Evolutionary conservation across 92 coral and sea anemone species (phyloP).

Genomic region (Parazoanthus darwini): DNA sequence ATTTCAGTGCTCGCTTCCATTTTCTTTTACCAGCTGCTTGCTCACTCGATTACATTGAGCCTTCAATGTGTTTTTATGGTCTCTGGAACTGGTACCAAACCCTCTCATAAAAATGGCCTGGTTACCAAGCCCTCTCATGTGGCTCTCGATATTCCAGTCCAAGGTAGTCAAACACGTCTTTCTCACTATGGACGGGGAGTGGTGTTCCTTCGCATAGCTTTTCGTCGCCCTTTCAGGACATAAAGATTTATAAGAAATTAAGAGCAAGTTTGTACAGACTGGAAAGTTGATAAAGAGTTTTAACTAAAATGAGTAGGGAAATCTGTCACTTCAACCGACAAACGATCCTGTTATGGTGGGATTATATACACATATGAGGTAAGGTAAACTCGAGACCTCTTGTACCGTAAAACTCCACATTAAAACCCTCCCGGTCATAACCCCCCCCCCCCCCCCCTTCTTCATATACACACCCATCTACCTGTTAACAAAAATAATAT

Average conservation of each 20-base stretch:
- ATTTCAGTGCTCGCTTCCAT: neutral
- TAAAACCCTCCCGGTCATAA: no score
- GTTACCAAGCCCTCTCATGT: conserved; percentile 91
- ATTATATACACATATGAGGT: no score
- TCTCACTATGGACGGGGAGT: conserved; percentile 80
- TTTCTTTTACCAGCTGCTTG: neutral
- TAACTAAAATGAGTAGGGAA: no score
- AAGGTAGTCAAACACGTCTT: conserved; percentile 85
- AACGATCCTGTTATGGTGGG: no score
- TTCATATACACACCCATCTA: no score
- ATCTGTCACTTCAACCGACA: no score
- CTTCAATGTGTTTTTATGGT: neutral
- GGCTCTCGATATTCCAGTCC: conserved; percentile 92
- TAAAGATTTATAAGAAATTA: neutral
- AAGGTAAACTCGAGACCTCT: no score
- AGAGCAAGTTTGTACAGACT: no score
- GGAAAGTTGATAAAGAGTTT: no score
- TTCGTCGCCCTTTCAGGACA: conserved; percentile 66
- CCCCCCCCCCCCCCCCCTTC: no score
- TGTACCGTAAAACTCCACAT: no score
- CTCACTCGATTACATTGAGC: neutral
- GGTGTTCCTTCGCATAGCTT: conserved; percentile 88
- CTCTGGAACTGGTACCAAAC: neutral
- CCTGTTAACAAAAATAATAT: no score
- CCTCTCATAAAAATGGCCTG: neutral